Conservation (phyloP, 2,888 invertebrate genomes). For the Pyrocoelia pectoralis region DNA sequence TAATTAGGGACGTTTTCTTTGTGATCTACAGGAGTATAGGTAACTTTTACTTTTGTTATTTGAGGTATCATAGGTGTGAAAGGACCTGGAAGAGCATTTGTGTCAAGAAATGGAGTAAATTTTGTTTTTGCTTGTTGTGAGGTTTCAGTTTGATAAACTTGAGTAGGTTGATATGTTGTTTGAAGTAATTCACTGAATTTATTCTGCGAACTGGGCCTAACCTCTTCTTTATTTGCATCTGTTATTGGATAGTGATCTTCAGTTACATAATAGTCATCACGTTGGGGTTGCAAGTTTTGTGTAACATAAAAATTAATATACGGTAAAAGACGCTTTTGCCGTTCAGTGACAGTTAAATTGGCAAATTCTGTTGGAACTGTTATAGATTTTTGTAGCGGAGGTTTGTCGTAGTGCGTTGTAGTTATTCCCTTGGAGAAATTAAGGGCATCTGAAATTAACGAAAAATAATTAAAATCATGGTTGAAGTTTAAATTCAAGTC, state of each 20-base stretch:
- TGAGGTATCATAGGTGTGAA: conserved; percentile 60
- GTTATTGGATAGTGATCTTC: conserved; percentile 60
- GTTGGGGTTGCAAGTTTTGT: conserved; percentile 57
- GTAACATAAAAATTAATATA: conserved; percentile 83
- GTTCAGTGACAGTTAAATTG: conserved; percentile 62
- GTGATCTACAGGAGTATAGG: conserved; percentile 36
- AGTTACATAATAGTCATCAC: conserved; percentile 27
- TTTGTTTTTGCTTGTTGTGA: conserved; percentile 51
- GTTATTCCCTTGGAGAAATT: conserved; percentile 47
- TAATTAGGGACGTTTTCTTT: conserved; percentile 49
- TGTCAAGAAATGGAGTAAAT: conserved; percentile 64
- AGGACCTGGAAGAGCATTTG: conserved; percentile 64
- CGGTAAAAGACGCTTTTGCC: conserved; percentile 80
- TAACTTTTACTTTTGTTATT: conserved; percentile 28
- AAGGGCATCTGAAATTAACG: conserved; percentile 44
- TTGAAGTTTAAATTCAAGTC: too few species aligned
- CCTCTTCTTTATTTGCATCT: conserved; percentile 46
- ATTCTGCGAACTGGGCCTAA: background rate
- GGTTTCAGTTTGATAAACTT: conserved; percentile 14
- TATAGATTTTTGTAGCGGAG: conserved; percentile 42
- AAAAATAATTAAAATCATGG: background rate
- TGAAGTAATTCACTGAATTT: conserved; percentile 39
- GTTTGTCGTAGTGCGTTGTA: conserved; percentile 56
- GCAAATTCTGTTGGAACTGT: conserved; percentile 54
- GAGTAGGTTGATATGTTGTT: conserved; percentile 30